Base-by-base conservation (phyloP, 2,797 vertebrate genomes). In the Propithecus perrieri region DNA sequence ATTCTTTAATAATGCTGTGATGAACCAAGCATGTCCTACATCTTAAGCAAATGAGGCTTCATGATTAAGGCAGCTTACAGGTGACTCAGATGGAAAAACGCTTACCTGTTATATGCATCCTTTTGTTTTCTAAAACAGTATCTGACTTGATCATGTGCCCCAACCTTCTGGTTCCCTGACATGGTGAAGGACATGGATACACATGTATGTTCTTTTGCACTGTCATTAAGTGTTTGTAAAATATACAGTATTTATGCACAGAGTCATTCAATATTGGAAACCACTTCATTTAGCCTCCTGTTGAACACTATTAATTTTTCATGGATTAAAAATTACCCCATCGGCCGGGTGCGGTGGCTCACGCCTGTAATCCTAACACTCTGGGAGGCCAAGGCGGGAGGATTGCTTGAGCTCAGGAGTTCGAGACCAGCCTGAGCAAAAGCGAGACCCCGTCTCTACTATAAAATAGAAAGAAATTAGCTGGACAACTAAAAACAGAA, bases 1-100 rank as follows among this genome's bases (percentile, higher is more conserved):
- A 35, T 50, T 79, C 7, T 86, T 96, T 79, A 26, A 74, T 93
- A 93, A 67, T 50, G 7, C 79, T 86, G 0, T 86, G 85, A 71
- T 85, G 43, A 95, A 65, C 10, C 28, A 80, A 80, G 18, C 24
- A 79, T 24, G 6, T 4, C 87, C 59, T 72, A 2, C 35, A 43
- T 65, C 46, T 20, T 46, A 74, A 93, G 65, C 46, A 91, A 83
- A 57, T 18, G 2, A 81, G 50, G 22, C 13, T 35, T 46, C 13
- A 0, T 35, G 65, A 79, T 57, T 35, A 79, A 80, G 50, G 18
- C 30, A 76, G 15, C 35, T 91, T 43, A 4, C 84, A 63, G 91
- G 91, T 94, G 65, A 5, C 61, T 92, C 96, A 72, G 43, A 26
- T 38, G n/a, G 63, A 85, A 81, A 96, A 94, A 22, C n/a, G 30